A percentile compares a stretch with the other conserved stretches of the same genome.
Evolutionary conservation across 2,113 vertebrate genomes (phyloP).

Genomic region (Rafetus swinhoei): DNA sequence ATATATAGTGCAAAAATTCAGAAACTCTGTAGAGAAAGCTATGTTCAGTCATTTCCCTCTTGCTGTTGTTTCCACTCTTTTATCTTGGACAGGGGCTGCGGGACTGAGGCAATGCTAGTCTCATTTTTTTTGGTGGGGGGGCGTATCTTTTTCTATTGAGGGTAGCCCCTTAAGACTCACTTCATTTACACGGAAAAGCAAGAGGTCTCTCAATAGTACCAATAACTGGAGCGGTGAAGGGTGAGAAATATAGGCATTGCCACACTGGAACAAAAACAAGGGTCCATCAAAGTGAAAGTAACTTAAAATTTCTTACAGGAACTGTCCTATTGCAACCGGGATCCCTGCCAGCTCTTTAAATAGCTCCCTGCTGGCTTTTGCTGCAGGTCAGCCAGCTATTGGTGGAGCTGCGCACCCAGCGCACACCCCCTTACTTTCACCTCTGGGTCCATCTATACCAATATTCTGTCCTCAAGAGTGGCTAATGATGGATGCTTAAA

Average conservation of each 20-base stretch:
- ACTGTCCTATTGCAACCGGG: no score
- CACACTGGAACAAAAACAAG: neutral
- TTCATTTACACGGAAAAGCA: neutral
- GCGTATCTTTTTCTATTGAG: neutral
- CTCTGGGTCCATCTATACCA: neutral
- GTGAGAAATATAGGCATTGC: neutral
- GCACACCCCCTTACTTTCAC: no score
- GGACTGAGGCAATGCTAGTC: neutral
- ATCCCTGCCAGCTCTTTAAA: no score
- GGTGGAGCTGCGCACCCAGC: no score
- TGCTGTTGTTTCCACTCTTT: accelerated
- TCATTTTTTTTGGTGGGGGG: accelerated
- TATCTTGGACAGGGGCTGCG: neutral
- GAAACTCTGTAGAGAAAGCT: neutral
- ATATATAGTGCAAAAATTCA: neutral
- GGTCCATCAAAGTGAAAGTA: no score
- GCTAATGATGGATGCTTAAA: neutral
- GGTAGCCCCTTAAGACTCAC: neutral
- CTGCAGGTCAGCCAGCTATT: no score
- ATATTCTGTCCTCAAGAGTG: neutral
- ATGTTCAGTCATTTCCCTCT: neutral
- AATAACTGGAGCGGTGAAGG: neutral
- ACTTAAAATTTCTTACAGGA: no score
- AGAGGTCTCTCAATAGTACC: neutral
- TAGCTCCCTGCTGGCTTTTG: no score